Evolutionary conservation across 2,888 invertebrate species (phyloP).

Genomic region (Agrotis clavis): DNA sequence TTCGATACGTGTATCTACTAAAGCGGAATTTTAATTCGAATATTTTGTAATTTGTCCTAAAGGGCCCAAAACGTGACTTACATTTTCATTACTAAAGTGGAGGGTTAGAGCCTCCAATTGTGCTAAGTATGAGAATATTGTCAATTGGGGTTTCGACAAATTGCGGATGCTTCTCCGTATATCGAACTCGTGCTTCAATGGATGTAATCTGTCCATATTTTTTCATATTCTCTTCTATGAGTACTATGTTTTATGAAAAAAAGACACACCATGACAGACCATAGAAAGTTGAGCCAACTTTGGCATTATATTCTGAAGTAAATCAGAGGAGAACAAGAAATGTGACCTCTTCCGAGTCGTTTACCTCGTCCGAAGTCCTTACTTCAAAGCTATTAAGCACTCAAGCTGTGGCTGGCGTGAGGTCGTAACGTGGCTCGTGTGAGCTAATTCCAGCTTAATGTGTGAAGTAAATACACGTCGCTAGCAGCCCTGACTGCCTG

Average conservation of each 20-base stretch:
- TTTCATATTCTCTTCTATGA: no score
- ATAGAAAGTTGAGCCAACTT: no score
- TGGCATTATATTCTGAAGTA: not conserved
- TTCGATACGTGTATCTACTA: constrained; percentile 6
- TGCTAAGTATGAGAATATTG: no score
- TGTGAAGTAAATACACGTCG: constrained; percentile 57
- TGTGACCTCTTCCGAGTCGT: not conserved
- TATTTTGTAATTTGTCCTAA: constrained; percentile 3
- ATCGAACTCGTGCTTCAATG: no score
- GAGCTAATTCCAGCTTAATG: constrained; percentile 52
- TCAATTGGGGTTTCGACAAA: no score
- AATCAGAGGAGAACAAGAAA: constrained; percentile 1
- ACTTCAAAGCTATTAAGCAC: constrained; percentile 33
- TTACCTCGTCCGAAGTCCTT: not conserved
- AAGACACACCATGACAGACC: no score
- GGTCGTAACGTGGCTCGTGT: constrained; percentile 52
- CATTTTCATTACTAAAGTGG: constrained; percentile 3
- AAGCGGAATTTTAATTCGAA: not conserved
- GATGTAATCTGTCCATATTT: no score
- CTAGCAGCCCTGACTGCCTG: constrained; percentile 31
- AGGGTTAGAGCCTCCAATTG: not conserved
- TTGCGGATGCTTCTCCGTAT: no score
- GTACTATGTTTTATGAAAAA: no score
- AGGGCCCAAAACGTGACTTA: not conserved
- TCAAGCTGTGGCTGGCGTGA: constrained; percentile 40